A percentile compares a stretch with the other conserved stretches of the same genome.
phyloP scores from a whole-genome alignment of 1,140 invertebrate species.

The Drosophila saltans region DNA sequence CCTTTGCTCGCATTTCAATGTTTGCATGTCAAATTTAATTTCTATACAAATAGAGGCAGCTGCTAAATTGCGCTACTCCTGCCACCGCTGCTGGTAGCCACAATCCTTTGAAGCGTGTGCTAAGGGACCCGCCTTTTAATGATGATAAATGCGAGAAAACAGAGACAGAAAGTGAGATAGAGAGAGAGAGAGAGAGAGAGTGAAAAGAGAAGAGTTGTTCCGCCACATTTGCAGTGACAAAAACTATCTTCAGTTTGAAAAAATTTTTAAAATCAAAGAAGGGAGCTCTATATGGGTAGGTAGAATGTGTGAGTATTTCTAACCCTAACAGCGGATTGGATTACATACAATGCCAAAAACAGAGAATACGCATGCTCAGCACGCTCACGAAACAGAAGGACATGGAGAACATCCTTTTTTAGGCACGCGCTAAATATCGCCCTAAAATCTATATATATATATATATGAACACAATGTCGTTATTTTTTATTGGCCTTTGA shows the following conservation, averaged over 20 bases:
- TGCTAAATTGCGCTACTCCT: conserved; percentile 50
- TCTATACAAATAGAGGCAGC: conserved; percentile 76
- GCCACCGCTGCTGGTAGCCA: conserved; percentile 36
- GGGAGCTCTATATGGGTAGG: background rate
- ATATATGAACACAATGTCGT: conserved; percentile 13
- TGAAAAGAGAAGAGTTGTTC: conserved; percentile 53
- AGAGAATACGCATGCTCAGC: conserved; percentile 65
- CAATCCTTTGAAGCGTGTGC: conserved; percentile 62
- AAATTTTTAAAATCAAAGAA: conserved; percentile 35
- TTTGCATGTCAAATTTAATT: conserved; percentile 81
- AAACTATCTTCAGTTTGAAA: conserved; percentile 38
- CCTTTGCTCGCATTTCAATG: conserved; percentile 29
- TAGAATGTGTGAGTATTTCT: conserved; percentile 7
- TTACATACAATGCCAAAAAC: conserved; percentile 55
- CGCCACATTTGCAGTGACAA: conserved; percentile 69
- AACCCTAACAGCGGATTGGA: conserved; percentile 69
- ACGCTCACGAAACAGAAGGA: conserved; percentile 42
- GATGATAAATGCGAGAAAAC: conserved; percentile 73
- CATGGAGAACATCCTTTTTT: conserved; percentile 50
- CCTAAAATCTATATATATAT: conserved; percentile 47
- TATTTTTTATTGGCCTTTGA: conserved; percentile 60
- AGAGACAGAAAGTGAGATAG: background rate
- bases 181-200: conserved; percentile 14
- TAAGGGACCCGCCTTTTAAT: conserved; percentile 61
- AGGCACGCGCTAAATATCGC: conserved; percentile 61